These are phyloP conservation scores for Caracal caracal DNA, from an alignment of 2,113 vertebrate genomes.

Conservation along the genomic window DNA sequence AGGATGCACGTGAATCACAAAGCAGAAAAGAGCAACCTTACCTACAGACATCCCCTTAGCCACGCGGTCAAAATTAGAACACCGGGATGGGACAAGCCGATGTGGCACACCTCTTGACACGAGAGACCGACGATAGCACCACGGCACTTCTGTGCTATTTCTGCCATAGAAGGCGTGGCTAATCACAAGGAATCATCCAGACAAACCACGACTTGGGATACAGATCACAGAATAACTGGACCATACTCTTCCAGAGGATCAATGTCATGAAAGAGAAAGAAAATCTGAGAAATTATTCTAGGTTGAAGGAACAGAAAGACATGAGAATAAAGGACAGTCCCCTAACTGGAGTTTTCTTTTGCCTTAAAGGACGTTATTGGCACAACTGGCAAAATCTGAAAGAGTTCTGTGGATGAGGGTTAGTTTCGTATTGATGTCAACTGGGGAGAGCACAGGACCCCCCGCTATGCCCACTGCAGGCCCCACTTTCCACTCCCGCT, in stretches of 20 bases:
- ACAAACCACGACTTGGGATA: background rate
- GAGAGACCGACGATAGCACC: fast-evolving
- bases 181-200: background rate
- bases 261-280: background rate
- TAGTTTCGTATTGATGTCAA: fast-evolving
- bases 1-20: background rate
- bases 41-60: background rate
- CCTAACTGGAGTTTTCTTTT: background rate
- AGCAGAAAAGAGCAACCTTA: background rate
- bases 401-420: background rate
- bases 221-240: too few species aligned
- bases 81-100: fast-evolving
- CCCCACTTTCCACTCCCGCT: background rate
- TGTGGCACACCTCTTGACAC: background rate
- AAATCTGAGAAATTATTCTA: background rate
- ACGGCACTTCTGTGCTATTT: fast-evolving
- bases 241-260: background rate
- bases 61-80: background rate
- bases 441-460: fast-evolving
- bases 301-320: background rate
- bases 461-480: background rate
- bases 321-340: background rate
- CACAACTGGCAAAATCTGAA: background rate
- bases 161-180: background rate
- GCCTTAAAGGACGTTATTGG: background rate